Base-by-base conservation (phyloP, 2,888 invertebrate genomes). In the Thymelicus lineola region DNA sequence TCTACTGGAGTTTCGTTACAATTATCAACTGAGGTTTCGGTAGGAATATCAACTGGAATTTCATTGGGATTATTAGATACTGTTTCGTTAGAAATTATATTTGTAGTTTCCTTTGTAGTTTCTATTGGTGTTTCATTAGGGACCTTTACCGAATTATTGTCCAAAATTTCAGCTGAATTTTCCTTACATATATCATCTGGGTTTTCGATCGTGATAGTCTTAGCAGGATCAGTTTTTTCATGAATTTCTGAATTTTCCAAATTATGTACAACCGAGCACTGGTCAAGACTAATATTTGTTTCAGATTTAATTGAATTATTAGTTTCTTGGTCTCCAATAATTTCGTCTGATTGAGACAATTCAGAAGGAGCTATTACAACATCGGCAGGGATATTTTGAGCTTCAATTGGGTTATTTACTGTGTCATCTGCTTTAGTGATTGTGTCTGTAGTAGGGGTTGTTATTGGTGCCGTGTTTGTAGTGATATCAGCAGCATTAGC, bases 401-500 rank as follows among this genome's bases (percentile, higher is more conserved):
- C 70, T 67, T 80, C 76, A 73, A 78, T 72, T 74, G 77, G 69
- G 66, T 74, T 75, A 50, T 59, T 35, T 69, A 77, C 76, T 71
- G 78, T 72, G 74, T 74, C 77, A 70, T 82, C 82, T 70, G 76
- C 71, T 76, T 82, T 83, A 80, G 80, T 79, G 77, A 82, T 80
- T 74, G 81, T 77, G 76, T 80, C 82, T 50, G 69, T 58, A 78
- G 84, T 75, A 74, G 80, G 79, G 70, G 80, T 83, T 82, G 80
- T 83, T 81, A 85, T 78, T 77, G 84, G 83, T 82, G 86, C 79
- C 77, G 84, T 79, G 77, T 82, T 83, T 82, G 82, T 79, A 77
- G 84, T 84, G 65, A 72, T 74, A 81, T 86, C 89, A 81, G 89
- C 82, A 79, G 86, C 86, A 85, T 89, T 90, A 88, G 85, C 82